Evolutionary conservation across 2,888 invertebrate species (phyloP).

Genomic region (Macrophya alboannulata): DNA sequence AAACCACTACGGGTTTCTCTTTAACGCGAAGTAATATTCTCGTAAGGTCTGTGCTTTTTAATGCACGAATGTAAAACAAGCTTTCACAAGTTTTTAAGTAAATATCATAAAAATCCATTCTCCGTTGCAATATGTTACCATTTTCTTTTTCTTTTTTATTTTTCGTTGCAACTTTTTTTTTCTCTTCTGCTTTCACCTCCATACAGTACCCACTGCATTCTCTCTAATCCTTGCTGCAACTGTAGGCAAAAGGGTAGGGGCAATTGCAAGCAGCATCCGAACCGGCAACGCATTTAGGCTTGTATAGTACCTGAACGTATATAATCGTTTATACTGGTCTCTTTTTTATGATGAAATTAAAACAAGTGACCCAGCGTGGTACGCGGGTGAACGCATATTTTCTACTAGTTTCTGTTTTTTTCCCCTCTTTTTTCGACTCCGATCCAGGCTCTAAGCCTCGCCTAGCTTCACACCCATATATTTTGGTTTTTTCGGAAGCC

Average conservation of each 20-base stretch:
- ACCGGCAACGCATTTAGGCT: slow-evolving; percentile 34
- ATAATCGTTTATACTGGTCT: slow-evolving; percentile 41
- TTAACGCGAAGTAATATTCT: neutral
- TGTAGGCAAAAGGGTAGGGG: slow-evolving; percentile 6
- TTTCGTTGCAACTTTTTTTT: slow-evolving; percentile 68
- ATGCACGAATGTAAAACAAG: slow-evolving; percentile 30
- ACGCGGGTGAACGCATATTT: slow-evolving; percentile 17
- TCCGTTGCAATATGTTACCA: neutral
- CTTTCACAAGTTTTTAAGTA: slow-evolving; percentile 43
- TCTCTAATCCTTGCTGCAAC: slow-evolving; percentile 33
- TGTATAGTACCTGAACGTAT: slow-evolving; percentile 28
- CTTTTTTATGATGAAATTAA: slow-evolving; percentile 49
- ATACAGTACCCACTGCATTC: slow-evolving; percentile 11
- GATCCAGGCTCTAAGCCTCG: slow-evolving; percentile 39
- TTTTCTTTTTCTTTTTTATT: slow-evolving; percentile 66
- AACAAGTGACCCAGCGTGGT: slow-evolving; percentile 52
- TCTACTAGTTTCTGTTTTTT: neutral
- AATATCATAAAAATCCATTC: slow-evolving; percentile 47
- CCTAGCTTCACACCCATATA: neutral
- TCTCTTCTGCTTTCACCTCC: slow-evolving; percentile 3
- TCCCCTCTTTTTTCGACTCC: neutral
- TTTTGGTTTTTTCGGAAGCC: slow-evolving; percentile 6
- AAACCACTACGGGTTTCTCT: neutral
- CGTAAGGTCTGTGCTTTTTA: slow-evolving; percentile 4
- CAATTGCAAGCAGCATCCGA: slow-evolving; percentile 30